Evolutionary conservation across 2,888 invertebrate species (phyloP).

Genomic region (Drosophila robusta): DNA sequence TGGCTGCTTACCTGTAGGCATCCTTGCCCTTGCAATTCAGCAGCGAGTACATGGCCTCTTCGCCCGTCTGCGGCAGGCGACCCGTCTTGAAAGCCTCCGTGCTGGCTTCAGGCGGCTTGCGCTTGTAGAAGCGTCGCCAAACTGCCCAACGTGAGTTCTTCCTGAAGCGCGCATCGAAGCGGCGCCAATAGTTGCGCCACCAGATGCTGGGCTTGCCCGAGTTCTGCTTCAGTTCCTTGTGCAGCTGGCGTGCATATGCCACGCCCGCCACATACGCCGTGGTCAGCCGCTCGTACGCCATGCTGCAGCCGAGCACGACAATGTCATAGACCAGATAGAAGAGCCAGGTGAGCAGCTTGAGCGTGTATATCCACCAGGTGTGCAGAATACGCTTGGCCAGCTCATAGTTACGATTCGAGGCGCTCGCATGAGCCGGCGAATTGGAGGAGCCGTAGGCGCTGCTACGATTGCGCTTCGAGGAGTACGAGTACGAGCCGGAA

Average conservation of each 20-base stretch:
- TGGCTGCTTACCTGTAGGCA: slow-evolving; percentile 91
- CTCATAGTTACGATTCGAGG: slow-evolving; percentile 86
- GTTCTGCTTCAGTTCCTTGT: slow-evolving; percentile 83
- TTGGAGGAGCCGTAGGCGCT: slow-evolving; percentile 62
- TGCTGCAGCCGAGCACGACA: slow-evolving; percentile 89
- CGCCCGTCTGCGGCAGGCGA: slow-evolving; percentile 93
- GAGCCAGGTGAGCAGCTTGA: slow-evolving; percentile 91
- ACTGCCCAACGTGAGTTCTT: slow-evolving; percentile 84
- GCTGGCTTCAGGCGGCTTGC: slow-evolving; percentile 82
- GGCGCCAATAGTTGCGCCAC: slow-evolving; percentile 82
- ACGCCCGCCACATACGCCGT: slow-evolving; percentile 71
- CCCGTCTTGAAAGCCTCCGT: slow-evolving; percentile 83
- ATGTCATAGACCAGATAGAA: slow-evolving; percentile 92
- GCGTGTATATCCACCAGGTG: slow-evolving; percentile 87
- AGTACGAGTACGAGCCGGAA: slow-evolving; percentile 78
- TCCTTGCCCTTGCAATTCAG: slow-evolving; percentile 97
- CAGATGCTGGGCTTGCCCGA: slow-evolving; percentile 84
- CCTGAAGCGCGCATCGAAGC: slow-evolving; percentile 82
- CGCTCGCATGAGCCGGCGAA: slow-evolving; percentile 56
- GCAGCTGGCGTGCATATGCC: slow-evolving; percentile 77
- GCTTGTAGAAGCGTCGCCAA: slow-evolving; percentile 85
- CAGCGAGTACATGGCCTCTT: slow-evolving; percentile 97
- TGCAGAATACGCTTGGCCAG: slow-evolving; percentile 85
- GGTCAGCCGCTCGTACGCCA: slow-evolving; percentile 82
- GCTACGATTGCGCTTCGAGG: slow-evolving; percentile 76